Percentiles rank a stretch among this genome's conserved stretches.
Conservation (phyloP, 2,888 invertebrate species). For the Ectropis crepuscularia region DNA sequence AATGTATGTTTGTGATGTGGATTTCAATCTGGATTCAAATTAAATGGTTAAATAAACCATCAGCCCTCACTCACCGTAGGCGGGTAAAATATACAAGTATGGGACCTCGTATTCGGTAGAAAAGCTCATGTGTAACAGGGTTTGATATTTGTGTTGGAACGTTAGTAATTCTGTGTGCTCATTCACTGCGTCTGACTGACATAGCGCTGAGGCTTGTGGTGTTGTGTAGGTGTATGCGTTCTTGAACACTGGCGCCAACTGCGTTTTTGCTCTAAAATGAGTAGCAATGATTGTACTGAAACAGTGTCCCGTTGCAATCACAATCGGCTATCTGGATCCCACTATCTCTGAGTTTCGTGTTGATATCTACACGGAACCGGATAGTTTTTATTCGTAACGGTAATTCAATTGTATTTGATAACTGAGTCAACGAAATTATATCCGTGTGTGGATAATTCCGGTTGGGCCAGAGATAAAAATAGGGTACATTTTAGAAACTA, state of each 20-base stretch:
- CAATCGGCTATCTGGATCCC: conserved; percentile 3
- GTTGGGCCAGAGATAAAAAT: neutral
- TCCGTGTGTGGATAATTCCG: neutral
- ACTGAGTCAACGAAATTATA: neutral
- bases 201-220: conserved; percentile 7
- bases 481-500: too few species aligned
- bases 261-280: conserved; percentile 30
- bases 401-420: neutral
- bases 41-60: too few species aligned
- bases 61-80: too few species aligned
- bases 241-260: conserved; percentile 24
- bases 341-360: conserved; percentile 3
- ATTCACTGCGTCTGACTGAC: conserved; percentile 10
- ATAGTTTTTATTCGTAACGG: neutral
- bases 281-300: conserved; percentile 26
- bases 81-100: too few species aligned
- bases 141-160: neutral
- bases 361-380: conserved; percentile 2
- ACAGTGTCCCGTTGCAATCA: conserved; percentile 22
- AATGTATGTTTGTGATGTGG: too few species aligned
- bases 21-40: too few species aligned
- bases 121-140: too few species aligned
- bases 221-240: conserved; percentile 18
- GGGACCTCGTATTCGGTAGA: too few species aligned
- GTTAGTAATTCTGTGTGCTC: neutral